Evolutionary conservation across 2,797 vertebrate species (phyloP).

Genomic region (Artibeus jamaicensis): DNA sequence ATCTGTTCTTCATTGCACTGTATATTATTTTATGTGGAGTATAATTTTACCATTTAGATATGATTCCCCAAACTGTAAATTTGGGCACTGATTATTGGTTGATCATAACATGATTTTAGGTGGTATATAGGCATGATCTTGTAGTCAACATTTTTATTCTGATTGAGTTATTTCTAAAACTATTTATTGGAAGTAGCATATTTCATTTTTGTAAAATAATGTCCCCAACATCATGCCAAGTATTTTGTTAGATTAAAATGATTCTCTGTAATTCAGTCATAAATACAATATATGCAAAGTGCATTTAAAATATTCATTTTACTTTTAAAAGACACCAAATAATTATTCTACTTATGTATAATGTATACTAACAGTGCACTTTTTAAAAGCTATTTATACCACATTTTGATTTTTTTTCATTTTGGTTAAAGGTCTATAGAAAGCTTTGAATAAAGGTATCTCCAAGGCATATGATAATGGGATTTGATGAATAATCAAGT

Average conservation of each 20-base stretch:
- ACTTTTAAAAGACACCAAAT: neutral
- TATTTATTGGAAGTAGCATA: neutral
- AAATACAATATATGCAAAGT: neutral
- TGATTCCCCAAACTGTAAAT: neutral
- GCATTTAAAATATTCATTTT: neutral
- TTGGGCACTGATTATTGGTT: neutral
- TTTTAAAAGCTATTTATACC: neutral
- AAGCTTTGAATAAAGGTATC: neutral
- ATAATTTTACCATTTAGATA: neutral
- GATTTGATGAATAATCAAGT: neutral
- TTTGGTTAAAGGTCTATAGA: neutral
- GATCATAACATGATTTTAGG: neutral
- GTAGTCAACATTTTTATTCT: neutral
- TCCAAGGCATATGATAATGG: neutral
- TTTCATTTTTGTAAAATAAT: neutral
- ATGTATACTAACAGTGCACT: neutral
- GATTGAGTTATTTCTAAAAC: neutral
- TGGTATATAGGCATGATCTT: neutral
- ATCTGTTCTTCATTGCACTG: neutral
- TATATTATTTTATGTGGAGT: neutral
- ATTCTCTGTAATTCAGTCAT: neutral
- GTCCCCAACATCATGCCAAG: neutral
- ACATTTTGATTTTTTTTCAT: constrained; percentile 1
- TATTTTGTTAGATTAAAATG: neutral
- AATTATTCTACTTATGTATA: neutral